Percentiles rank a stretch among this genome's conserved stretches.
Evolutionary conservation across 2,113 vertebrate genomes (phyloP).

Genomic region (Thamnaconus septentrionalis): DNA sequence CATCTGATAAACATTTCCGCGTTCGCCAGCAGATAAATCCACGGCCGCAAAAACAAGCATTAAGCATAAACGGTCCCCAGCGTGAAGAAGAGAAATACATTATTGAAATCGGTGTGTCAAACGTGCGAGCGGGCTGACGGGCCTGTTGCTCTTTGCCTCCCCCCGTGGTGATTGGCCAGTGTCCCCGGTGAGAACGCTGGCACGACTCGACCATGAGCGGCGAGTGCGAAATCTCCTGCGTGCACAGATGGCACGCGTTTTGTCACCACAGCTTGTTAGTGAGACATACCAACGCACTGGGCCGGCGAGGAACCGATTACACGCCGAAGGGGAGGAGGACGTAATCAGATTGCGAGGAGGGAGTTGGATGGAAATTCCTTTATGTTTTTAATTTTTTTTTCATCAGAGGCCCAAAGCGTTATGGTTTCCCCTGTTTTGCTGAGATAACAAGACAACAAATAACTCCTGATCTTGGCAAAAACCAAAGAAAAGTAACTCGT

Average conservation of each 20-base stretch:
- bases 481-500: no score
- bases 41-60: no score
- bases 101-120: constrained; percentile 18
- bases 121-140: constrained; percentile 35
- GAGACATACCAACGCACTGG: constrained; percentile 36
- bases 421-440: no score
- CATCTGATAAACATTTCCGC: no score
- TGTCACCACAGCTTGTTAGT: constrained; percentile 63
- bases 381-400: no score
- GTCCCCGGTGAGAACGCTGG: constrained; percentile 56
- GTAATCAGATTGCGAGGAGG: no score
- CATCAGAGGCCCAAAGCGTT: no score
- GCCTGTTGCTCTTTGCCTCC: constrained; percentile 58
- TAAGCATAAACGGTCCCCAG: constrained; percentile 1
- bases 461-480: no score
- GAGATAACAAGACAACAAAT: no score
- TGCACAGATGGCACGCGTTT: constrained; percentile 71
- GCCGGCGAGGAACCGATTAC: not conserved
- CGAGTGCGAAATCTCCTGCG: constrained; percentile 69
- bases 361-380: no score
- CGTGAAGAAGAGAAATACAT: constrained; percentile 14
- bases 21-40: no score
- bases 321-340: no score
- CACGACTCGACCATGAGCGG: constrained; percentile 53
- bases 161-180: constrained; percentile 55